phyloP scores from a whole-genome alignment of 1,140 invertebrate species.

The Drosophila chauvacae region DNA sequence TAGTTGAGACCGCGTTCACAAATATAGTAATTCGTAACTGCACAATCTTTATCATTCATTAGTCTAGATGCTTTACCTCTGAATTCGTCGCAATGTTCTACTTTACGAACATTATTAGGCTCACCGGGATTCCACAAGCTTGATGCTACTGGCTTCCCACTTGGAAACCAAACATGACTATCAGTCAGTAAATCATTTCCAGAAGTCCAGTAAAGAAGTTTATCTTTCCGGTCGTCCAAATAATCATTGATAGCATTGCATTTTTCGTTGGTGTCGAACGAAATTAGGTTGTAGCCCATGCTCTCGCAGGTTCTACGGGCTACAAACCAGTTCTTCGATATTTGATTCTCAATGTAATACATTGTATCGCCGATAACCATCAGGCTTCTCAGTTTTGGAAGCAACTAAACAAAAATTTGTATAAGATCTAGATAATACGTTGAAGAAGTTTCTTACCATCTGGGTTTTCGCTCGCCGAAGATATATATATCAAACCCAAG shows the following conservation, averaged over 20 bases:
- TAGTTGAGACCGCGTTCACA: background rate
- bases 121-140: slow-evolving; percentile 11
- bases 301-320: background rate
- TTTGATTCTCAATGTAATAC: slow-evolving; percentile 1
- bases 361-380: background rate
- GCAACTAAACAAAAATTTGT: background rate
- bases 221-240: background rate
- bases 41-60: background rate
- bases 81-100: slow-evolving; percentile 17
- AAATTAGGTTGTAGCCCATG: slow-evolving; percentile 1
- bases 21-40: background rate
- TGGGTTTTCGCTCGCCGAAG: background rate
- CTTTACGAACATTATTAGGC: slow-evolving; percentile 3
- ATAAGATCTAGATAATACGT: background rate
- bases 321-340: background rate
- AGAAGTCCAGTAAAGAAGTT: background rate
- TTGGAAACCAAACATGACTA: background rate
- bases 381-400: background rate
- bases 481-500: background rate
- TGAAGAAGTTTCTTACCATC: background rate
- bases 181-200: background rate
- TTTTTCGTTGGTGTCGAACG: background rate
- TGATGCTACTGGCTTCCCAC: background rate
- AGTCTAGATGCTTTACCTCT: background rate
- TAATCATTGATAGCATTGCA: background rate